phyloP scores from a whole-genome alignment of 2,888 invertebrate species.

The Scelioninae gen. 1 region DNA sequence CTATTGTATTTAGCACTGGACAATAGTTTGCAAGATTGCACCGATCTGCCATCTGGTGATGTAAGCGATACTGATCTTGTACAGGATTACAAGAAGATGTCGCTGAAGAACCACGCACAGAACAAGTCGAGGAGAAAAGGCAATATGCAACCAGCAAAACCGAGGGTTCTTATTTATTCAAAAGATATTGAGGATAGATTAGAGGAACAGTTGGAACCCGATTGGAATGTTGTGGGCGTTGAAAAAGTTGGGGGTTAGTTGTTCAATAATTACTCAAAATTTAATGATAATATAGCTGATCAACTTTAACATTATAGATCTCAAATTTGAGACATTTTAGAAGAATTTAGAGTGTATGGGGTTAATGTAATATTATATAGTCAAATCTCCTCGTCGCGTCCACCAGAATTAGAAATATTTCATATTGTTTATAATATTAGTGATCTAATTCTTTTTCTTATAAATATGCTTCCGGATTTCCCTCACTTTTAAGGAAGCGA shows the following conservation, averaged over 20 bases:
- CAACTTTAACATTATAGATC: too few species aligned
- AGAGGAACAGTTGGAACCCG: conserved; percentile 85
- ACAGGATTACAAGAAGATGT: conserved; percentile 89
- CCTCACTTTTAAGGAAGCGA: too few species aligned
- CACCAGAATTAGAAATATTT: too few species aligned
- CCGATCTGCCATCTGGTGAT: conserved; percentile 88
- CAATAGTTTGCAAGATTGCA: conserved; percentile 92
- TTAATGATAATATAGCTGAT: too few species aligned
- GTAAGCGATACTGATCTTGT: conserved; percentile 90
- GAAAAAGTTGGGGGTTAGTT: conserved; percentile 85
- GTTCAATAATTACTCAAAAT: background rate
- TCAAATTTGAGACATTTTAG: too few species aligned
- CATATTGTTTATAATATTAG: too few species aligned
- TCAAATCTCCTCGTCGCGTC: too few species aligned
- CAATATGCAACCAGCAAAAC: conserved; percentile 86
- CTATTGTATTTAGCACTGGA: conserved; percentile 90
- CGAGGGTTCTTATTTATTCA: conserved; percentile 87
- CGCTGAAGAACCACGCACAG: conserved; percentile 81
- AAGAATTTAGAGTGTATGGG: too few species aligned
- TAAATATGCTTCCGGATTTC: too few species aligned
- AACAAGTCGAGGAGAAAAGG: conserved; percentile 84
- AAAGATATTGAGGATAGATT: conserved; percentile 85
- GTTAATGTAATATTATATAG: too few species aligned
- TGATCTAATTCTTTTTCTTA: too few species aligned
- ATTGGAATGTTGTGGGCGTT: conserved; percentile 87